Percentiles rank a stretch among this genome's conserved stretches.
Evolutionary conservation across 2,797 vertebrate species (phyloP).

Genomic region (Pangasius djambal): DNA sequence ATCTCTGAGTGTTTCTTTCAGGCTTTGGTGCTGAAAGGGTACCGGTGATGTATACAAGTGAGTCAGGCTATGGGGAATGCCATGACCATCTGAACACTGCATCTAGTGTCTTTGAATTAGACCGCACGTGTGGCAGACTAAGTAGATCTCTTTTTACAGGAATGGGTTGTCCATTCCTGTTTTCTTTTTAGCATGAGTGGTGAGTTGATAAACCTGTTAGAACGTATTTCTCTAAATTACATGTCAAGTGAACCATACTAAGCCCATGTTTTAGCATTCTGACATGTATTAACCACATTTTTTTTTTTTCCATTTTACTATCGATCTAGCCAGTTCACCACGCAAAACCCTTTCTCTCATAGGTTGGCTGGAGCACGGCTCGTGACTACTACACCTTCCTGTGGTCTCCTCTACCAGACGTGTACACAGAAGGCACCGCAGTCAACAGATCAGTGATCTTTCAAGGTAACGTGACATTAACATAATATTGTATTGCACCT

Average conservation of each 20-base stretch:
- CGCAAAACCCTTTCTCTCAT: slow-evolving; percentile 55
- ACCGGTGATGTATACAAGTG: slow-evolving; percentile 29
- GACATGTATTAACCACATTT: neutral
- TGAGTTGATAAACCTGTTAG: slow-evolving; percentile 1
- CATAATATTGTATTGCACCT: neutral
- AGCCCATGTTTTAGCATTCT: neutral
- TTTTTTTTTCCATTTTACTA: neutral
- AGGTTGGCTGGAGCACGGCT: slow-evolving; percentile 99
- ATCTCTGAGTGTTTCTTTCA: slow-evolving; percentile 32
- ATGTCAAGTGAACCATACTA: neutral
- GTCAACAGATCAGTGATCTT: slow-evolving; percentile 92
- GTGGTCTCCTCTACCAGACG: slow-evolving; percentile 97
- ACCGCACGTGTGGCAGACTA: slow-evolving; percentile 19
- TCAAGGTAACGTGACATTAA: slow-evolving; percentile 86
- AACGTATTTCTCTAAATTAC: neutral
- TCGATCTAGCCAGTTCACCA: neutral
- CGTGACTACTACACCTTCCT: slow-evolving; percentile 99
- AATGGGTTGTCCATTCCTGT: neutral
- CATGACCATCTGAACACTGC: slow-evolving; percentile 22
- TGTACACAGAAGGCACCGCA: slow-evolving; percentile 88
- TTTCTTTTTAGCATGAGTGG: neutral
- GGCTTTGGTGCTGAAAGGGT: slow-evolving; percentile 32
- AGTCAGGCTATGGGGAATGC: slow-evolving; percentile 35
- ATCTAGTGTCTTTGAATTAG: slow-evolving; percentile 40
- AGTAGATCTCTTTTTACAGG: slow-evolving; percentile 14